phyloP scores from a whole-genome alignment of 2,797 vertebrate species.

The Sebastes vulpes region DNA sequence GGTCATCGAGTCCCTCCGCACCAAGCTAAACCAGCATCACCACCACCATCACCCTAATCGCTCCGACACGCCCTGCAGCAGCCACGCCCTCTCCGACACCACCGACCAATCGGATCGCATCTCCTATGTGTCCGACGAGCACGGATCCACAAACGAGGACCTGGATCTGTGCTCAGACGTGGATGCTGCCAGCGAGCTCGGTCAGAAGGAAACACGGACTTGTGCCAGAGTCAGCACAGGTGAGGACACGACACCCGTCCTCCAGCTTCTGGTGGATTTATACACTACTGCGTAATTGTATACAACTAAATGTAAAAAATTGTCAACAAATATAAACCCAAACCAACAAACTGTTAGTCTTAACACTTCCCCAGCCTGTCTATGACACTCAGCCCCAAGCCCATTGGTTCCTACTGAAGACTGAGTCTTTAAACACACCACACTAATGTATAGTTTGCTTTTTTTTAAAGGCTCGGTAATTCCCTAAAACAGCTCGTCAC shows the following conservation, averaged over 20 bases:
- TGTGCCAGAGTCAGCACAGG: slow-evolving; percentile 46
- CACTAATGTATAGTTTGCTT: no score
- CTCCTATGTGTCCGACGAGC: slow-evolving; percentile 89
- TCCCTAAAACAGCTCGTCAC: background rate
- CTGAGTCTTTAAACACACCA: no score
- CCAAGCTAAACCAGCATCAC: slow-evolving; percentile 85
- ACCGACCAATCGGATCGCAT: slow-evolving; percentile 88
- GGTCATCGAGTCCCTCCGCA: slow-evolving; percentile 89
- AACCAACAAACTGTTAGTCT: accelerated
- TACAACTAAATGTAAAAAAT: background rate
- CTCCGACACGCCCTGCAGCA: slow-evolving; percentile 87
- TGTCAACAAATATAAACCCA: background rate
- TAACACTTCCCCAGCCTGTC: background rate
- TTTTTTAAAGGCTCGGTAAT: accelerated
- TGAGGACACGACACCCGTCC: background rate
- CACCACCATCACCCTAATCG: slow-evolving; percentile 30
- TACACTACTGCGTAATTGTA: background rate
- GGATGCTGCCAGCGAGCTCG: slow-evolving; percentile 85
- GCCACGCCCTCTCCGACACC: slow-evolving; percentile 86
- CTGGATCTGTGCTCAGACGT: slow-evolving; percentile 88
- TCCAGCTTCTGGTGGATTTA: background rate
- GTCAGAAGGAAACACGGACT: slow-evolving; percentile 56
- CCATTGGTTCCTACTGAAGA: no score
- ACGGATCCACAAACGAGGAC: slow-evolving; percentile 84
- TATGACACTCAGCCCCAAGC: no score